These are phyloP conservation scores for Temnothorax unifasciatus DNA, from an alignment of 2,888 invertebrate genomes.

Conservation along the genomic window DNA sequence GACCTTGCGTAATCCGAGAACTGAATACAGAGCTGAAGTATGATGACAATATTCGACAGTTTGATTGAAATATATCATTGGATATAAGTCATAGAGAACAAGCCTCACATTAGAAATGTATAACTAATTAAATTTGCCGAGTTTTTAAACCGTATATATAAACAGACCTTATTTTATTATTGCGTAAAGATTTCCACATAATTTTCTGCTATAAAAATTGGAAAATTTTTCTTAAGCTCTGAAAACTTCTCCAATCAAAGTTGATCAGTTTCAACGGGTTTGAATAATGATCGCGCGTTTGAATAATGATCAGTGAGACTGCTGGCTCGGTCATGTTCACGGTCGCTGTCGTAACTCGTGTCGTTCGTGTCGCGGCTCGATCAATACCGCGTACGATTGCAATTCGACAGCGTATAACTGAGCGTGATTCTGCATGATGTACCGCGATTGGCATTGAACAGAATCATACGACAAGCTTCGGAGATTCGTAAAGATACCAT, in stretches of 20 bases:
- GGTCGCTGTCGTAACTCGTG: neutral
- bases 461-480: neutral
- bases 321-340: neutral
- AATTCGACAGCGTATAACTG: neutral
- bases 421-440: neutral
- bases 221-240: neutral
- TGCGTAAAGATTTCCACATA: neutral
- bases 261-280: neutral
- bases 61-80: neutral
- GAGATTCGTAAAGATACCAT: slow-evolving; percentile 6
- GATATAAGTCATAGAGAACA: neutral
- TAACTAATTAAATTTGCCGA: neutral
- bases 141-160: neutral
- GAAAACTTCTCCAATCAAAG: neutral
- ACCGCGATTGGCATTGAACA: neutral
- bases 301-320: slow-evolving; percentile 10
- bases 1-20: neutral
- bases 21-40: neutral
- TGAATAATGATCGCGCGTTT: neutral
- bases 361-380: neutral
- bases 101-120: neutral
- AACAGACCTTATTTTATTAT: neutral
- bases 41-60: neutral
- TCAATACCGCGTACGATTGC: neutral
- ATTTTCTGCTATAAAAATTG: neutral